Conservation (phyloP, 2,888 invertebrate species). For the Drosophila diplacantha region DNA sequence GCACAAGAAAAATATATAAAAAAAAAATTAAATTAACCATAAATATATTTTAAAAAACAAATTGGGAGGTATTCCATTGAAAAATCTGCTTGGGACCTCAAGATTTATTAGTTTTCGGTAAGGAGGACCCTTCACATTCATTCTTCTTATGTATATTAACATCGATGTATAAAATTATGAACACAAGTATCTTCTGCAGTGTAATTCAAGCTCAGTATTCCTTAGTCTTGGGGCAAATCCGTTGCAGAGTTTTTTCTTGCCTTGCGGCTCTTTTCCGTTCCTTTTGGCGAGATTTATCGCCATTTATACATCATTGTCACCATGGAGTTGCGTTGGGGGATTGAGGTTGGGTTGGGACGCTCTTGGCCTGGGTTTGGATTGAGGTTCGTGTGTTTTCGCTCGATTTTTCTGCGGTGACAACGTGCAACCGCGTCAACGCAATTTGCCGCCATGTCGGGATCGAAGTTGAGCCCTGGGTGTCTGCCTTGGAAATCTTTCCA, state of each 20-base stretch:
- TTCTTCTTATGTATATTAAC: background rate
- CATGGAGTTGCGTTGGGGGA: slow-evolving; percentile 13
- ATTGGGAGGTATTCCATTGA: background rate
- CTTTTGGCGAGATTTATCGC: slow-evolving; percentile 63
- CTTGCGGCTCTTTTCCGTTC: slow-evolving; percentile 22
- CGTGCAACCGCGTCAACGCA: slow-evolving; percentile 69
- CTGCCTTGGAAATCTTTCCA: slow-evolving; percentile 28
- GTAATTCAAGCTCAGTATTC: slow-evolving; percentile 22
- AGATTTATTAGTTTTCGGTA: no score
- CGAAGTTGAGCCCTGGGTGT: slow-evolving; percentile 48
- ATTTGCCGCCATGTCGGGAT: slow-evolving; percentile 71
- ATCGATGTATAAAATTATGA: background rate
- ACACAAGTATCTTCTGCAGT: background rate
- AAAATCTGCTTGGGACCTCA: background rate
- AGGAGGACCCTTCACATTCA: no score
- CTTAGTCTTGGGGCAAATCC: slow-evolving; percentile 49
- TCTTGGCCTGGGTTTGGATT: background rate
- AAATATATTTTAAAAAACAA: background rate
- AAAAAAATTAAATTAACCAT: background rate
- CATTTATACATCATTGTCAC: slow-evolving; percentile 72
- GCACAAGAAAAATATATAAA: slow-evolving; percentile 12
- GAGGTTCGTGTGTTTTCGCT: slow-evolving; percentile 22
- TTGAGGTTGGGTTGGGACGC: slow-evolving; percentile 38
- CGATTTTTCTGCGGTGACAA: slow-evolving; percentile 58
- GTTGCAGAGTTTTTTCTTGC: slow-evolving; percentile 42